Evolutionary conservation across 2,797 vertebrate genomes (phyloP).

Genomic region (Halcyon leucocephala): DNA sequence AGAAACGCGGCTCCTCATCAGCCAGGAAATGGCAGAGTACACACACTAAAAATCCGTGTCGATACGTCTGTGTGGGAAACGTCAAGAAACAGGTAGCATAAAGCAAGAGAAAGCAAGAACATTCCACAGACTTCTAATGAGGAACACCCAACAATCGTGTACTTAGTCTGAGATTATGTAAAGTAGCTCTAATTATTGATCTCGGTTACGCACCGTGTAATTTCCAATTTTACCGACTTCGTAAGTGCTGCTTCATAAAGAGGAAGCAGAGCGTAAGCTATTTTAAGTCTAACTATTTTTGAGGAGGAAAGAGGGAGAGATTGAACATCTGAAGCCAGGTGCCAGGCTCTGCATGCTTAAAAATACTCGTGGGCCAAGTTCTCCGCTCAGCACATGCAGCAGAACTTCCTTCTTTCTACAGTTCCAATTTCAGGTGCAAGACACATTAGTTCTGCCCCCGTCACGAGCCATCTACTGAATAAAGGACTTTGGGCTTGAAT

Average conservation of each 20-base stretch:
- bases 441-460: neutral
- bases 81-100: neutral
- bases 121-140: neutral
- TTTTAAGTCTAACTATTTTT: neutral
- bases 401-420: neutral
- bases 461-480: neutral
- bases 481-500: neutral
- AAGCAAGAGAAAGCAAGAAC: neutral
- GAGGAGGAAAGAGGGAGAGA: neutral
- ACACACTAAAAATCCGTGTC: neutral
- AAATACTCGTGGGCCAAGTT: neutral
- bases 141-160: neutral
- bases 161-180: neutral
- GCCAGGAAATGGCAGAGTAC: neutral
- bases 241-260: neutral
- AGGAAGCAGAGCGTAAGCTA: neutral
- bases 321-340: neutral
- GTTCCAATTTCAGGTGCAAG: neutral
- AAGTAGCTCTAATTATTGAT: constrained; percentile 29
- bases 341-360: neutral
- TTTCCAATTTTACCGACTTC: constrained; percentile 11
- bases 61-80: neutral
- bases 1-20: neutral
- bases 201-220: neutral
- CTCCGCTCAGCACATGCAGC: neutral